Percentiles rank a stretch among this genome's conserved stretches.
Conservation (phyloP, 1,140 invertebrate species). For the Atta texana region DNA sequence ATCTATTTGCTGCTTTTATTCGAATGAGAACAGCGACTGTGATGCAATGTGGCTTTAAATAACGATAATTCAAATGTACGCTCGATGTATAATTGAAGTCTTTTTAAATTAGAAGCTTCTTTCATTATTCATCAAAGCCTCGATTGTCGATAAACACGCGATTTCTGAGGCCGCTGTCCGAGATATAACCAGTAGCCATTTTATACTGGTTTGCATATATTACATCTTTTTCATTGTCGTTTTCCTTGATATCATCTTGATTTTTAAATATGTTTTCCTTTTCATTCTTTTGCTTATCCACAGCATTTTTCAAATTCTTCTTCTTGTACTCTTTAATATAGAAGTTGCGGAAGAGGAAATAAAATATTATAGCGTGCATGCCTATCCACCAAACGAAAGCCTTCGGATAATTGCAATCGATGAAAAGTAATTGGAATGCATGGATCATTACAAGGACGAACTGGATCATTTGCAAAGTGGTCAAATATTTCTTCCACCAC, state of each 20-base stretch:
- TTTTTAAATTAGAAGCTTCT: background rate
- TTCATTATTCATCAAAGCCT: slow-evolving; percentile 64
- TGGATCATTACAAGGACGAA: slow-evolving; percentile 93
- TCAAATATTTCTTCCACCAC: slow-evolving; percentile 98
- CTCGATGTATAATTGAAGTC: background rate
- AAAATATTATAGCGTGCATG: slow-evolving; percentile 92
- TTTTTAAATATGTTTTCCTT: background rate
- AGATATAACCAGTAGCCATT: slow-evolving; percentile 84
- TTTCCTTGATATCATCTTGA: slow-evolving; percentile 25
- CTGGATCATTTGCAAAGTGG: slow-evolving; percentile 94
- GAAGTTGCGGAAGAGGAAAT: slow-evolving; percentile 92
- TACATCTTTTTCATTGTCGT: slow-evolving; percentile 54
- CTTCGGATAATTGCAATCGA: slow-evolving; percentile 94
- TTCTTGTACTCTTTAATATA: slow-evolving; percentile 90
- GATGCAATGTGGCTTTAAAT: background rate
- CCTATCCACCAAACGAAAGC: slow-evolving; percentile 91
- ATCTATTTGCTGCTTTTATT: background rate
- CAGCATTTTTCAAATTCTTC: slow-evolving; percentile 47
- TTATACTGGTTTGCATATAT: slow-evolving; percentile 83
- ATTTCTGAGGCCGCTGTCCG: slow-evolving; percentile 82
- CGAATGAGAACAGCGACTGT: background rate
- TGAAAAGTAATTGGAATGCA: slow-evolving; percentile 94
- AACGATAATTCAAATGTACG: background rate
- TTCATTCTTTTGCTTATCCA: slow-evolving; percentile 61
- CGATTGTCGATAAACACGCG: slow-evolving; percentile 83